A percentile compares a stretch with the other conserved stretches of the same genome.
phyloP scores from a whole-genome alignment of 23 tunicate genomes.

The Halocynthia aurantium region DNA sequence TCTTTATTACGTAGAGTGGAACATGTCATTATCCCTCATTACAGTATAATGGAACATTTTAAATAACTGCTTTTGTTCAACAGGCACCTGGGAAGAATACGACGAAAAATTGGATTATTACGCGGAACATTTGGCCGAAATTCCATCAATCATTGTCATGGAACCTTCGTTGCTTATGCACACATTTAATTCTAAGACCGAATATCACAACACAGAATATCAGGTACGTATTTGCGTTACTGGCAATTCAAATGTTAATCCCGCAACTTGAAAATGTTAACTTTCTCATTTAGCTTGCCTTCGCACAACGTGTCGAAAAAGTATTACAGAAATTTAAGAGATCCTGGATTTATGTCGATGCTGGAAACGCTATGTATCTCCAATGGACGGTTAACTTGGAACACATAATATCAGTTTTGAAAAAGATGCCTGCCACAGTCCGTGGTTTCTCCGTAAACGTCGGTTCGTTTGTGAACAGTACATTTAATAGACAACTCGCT shows the following conservation, averaged over 20 bases:
- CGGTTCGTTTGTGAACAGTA: slow-evolving; percentile 94
- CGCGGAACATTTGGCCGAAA: slow-evolving; percentile 66
- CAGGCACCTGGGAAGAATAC: slow-evolving; percentile 89
- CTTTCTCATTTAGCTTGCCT: slow-evolving; percentile 48
- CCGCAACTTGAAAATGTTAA: neutral
- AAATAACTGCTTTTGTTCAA: neutral
- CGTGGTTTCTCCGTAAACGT: slow-evolving; percentile 95
- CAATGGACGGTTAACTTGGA: slow-evolving; percentile 96
- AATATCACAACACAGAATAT: slow-evolving; percentile 64
- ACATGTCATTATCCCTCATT: too few species aligned
- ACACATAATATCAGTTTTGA: slow-evolving; percentile 73
- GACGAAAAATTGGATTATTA: slow-evolving; percentile 66
- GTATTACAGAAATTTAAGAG: slow-evolving; percentile 51
- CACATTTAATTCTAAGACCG: slow-evolving; percentile 72
- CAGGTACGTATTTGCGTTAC: slow-evolving; percentile 31
- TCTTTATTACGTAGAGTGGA: neutral
- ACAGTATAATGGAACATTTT: neutral
- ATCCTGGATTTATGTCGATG: slow-evolving; percentile 98
- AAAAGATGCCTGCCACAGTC: slow-evolving; percentile 74
- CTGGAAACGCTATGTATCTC: slow-evolving; percentile 97
- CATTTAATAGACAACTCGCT: slow-evolving; percentile 80
- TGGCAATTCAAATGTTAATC: neutral
- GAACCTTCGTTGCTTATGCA: slow-evolving; percentile 96
- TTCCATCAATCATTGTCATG: slow-evolving; percentile 77
- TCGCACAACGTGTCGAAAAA: slow-evolving; percentile 55